Evolutionary conservation across 2,888 invertebrate genomes (phyloP), one percentile per base, ranked within the genome.

Genomic region (Leptinotarsa tumamoca): DNA sequence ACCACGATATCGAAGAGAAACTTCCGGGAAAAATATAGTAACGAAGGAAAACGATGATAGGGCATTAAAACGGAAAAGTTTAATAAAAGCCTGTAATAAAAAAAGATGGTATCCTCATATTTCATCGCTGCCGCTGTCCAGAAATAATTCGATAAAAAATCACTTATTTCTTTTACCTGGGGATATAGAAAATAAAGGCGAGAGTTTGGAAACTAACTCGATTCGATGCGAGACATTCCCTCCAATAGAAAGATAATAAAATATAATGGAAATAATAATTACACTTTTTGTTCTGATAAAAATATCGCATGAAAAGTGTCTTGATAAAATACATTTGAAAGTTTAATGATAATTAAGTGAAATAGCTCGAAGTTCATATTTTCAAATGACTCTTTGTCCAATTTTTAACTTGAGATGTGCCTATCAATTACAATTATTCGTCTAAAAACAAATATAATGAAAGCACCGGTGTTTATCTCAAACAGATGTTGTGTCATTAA

Each of bases 131-230:
- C 21, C 58, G 58, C 58, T 58, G 58, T 15, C 58, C 58, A 58
- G 58, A 58, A 58, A 58, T 58, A 58, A 58, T 58, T 58, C 58
- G 21, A 58, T 58, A 58, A 58, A 58, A 58, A 58, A 58, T 58
- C 58, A 21, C 23, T 58, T 58, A 58, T 58, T 58, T 58, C 58
- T 58, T 58, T 58, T 4, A 58, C 58, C 58, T 58, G 23, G 58
- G 58, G 13, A 58, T 23, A 23, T 21, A 58, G 5, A 27, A 54
- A 58, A 23, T 58, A 23, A 23, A 58, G 15, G 58, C 23, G 21
- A 15, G 21, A 58, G 21, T 23, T 21, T 58, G 15, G 23, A 58
- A 58, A 18, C 54, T 54, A 58, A 58, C 56, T 21, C 4, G 23
- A 23, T 58, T 15, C 2, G 14, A 14, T 10, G 10, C 56, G 18